phyloP scores from a whole-genome alignment of 2,113 vertebrate species.

The Phocoena phocoena region DNA sequence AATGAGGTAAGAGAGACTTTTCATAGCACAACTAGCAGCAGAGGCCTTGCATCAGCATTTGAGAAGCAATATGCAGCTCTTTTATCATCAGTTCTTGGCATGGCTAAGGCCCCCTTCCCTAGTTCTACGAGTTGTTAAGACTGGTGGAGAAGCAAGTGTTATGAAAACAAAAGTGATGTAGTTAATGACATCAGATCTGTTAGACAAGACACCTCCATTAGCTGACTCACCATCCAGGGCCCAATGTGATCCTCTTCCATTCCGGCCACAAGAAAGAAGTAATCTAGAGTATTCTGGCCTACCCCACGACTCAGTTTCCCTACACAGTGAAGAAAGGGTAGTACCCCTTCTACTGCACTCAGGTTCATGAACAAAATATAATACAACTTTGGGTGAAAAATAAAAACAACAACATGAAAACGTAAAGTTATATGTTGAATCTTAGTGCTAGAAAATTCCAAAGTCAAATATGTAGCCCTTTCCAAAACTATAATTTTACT shows the following conservation, averaged over 20 bases:
- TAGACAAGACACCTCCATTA: not conserved
- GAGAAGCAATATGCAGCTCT: not conserved
- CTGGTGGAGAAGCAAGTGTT: not conserved
- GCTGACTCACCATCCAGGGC: not conserved
- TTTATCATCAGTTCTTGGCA: not conserved
- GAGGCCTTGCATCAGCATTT: not conserved
- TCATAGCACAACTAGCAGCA: not conserved
- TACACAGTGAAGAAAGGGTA: not conserved
- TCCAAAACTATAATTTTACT: constrained; percentile 9
- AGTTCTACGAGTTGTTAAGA: not conserved
- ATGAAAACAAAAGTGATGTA: constrained; percentile 23
- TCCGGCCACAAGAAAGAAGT: not conserved
- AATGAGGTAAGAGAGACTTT: constrained; percentile 6
- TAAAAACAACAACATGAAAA: not conserved
- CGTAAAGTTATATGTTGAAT: not conserved
- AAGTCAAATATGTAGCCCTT: not conserved
- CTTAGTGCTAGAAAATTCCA: not conserved
- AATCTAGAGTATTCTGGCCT: not conserved
- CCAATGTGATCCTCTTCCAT: not conserved
- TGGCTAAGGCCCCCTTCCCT: not conserved
- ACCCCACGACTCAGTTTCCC: not conserved
- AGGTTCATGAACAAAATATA: not conserved
- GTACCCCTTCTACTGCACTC: not conserved
- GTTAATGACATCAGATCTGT: not conserved
- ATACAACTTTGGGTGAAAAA: not conserved